Conservation (phyloP, 2,888 invertebrate genomes). For the Cephus spinipes region DNA sequence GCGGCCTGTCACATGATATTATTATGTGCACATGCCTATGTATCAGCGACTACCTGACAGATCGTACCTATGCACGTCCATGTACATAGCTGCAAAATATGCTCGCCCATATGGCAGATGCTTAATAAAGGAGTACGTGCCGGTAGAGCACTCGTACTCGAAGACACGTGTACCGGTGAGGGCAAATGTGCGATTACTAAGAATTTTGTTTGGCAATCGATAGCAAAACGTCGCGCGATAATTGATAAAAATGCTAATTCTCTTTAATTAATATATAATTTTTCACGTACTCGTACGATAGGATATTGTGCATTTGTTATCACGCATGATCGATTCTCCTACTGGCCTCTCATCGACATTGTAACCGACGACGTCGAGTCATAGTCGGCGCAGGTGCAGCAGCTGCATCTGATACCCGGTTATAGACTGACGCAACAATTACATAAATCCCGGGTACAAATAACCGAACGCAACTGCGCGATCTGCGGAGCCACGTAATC, state of each 20-base stretch:
- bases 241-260: not conserved
- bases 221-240: not conserved
- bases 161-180: not conserved
- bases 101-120: constrained; percentile 29
- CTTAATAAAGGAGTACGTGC: constrained; percentile 44
- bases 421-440: constrained; percentile 27
- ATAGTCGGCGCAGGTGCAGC: not conserved
- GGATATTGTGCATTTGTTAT: not conserved
- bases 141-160: too few species aligned
- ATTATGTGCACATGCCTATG: constrained; percentile 56
- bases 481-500: constrained; percentile 35
- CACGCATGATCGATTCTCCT: not conserved
- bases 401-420: not conserved
- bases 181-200: too few species aligned
- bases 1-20: constrained; percentile 56
- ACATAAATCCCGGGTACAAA: constrained; percentile 31
- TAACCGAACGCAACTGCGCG: constrained; percentile 25
- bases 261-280: not conserved
- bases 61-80: constrained; percentile 50
- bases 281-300: not conserved
- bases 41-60: constrained; percentile 61
- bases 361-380: not conserved
- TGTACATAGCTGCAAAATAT: constrained; percentile 23
- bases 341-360: not conserved
- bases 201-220: not conserved